Evolutionary conservation across 2,888 invertebrate species (phyloP), one percentile per base, ranked within the genome.

Genomic region (Halictus quadricinctus): DNA sequence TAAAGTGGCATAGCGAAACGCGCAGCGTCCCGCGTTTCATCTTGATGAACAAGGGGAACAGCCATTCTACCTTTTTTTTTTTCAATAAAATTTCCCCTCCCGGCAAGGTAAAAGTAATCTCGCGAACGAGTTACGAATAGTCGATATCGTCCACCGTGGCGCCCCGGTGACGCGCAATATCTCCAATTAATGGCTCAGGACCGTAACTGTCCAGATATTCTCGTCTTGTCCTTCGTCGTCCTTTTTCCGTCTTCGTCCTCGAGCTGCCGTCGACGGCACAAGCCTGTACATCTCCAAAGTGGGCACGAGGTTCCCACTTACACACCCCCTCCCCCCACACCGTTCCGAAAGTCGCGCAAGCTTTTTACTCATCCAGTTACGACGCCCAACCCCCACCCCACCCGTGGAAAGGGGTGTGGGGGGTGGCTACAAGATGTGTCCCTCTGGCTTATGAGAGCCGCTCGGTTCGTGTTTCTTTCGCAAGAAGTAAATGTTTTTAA

Each of bases 401-500:
- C 5, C 36, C 36, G 36, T 0, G 1, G 36, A 36, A 5, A 36
- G 36, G 36, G 36, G 36, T 3, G 36, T 3, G 5, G 0, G 8
- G 36, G 15, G 18, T 36, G 58, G 79, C 79, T 77, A 77, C 90
- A 88, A 92, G 91, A 92, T 92, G 89, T 91, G 90, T 66, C 89
- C 86, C 77, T n/a, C 58, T 15, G 86, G 88, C 91, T 92, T 92
- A 92, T 91, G 91, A 91, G 91, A 87, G 83, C 87, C 86, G 36
- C 87, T 46, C 72, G 83, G 79, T 77, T 48, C 87, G 81, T 90
- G 86, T 87, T 90, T 87, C 86, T 90, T 88, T 83, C 87, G 85
- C 81, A 85, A 12, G 82, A 90, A 91, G 90, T 90, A 90, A 92
- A 91, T 92, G 90, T 92, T 91, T 90, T 91, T 92, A 92, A 92